Evolutionary conservation across 2,797 vertebrate species (phyloP).

Genomic region (Oreonectes daqikongensis): DNA sequence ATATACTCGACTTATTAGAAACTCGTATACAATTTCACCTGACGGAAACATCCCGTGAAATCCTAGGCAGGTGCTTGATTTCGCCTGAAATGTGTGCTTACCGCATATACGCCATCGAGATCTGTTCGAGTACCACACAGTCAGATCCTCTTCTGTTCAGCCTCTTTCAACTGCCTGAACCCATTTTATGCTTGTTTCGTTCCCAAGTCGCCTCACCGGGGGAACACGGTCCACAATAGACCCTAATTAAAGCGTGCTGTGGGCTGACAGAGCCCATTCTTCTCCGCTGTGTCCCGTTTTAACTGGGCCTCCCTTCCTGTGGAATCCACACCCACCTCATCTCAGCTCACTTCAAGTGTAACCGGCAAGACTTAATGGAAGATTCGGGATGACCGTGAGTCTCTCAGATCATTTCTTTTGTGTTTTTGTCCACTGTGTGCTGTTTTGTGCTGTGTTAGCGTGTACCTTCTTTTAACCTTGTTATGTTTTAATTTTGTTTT

Average conservation of each 20-base stretch:
- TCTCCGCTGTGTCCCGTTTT: conserved; percentile 25
- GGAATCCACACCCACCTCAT: conserved; percentile 36
- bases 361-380: conserved; percentile 9
- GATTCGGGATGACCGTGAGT: neutral
- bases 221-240: conserved; percentile 48
- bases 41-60: conserved; percentile 35
- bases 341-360: conserved; percentile 51
- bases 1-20: neutral
- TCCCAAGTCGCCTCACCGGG: conserved; percentile 33
- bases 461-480: neutral
- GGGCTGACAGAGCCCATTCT: conserved; percentile 54
- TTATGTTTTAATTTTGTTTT: neutral
- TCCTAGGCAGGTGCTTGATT: conserved; percentile 29
- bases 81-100: conserved; percentile 33
- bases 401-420: neutral
- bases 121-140: conserved; percentile 17
- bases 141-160: conserved; percentile 12
- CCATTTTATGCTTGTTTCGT: conserved; percentile 45
- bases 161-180: conserved; percentile 48
- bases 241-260: conserved; percentile 56
- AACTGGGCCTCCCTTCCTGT: conserved; percentile 14
- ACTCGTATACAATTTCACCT: neutral
- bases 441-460: neutral
- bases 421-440: neutral
- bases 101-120: neutral